Conservation (phyloP, 2,113 vertebrate genomes). For the Arenaria interpres region DNA sequence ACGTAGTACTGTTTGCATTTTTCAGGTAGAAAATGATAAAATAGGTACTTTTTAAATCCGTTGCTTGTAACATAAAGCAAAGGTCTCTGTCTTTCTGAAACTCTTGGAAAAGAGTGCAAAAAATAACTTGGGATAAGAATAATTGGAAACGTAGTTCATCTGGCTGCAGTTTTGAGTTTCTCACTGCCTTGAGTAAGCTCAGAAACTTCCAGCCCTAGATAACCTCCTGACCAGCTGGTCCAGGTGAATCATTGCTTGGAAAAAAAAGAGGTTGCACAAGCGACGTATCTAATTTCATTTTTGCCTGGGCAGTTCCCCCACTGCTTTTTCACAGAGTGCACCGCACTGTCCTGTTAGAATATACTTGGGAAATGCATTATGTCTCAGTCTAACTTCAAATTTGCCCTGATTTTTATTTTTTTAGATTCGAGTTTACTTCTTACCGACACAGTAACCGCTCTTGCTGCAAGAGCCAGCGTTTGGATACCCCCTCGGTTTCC, state of each 20-base stretch:
- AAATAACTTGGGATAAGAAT: not conserved
- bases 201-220: not conserved
- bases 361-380: not conserved
- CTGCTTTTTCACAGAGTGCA: not conserved
- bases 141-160: not conserved
- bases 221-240: not conserved
- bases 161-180: not conserved
- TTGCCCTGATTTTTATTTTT: not conserved
- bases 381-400: not conserved
- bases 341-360: not conserved
- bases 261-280: not conserved
- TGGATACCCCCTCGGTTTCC: not conserved
- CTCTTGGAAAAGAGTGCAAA: not conserved
- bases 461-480: not conserved
- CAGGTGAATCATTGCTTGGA: constrained; percentile 25
- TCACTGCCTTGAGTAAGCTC: constrained; percentile 7
- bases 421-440: not conserved
- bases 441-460: fast-evolving
- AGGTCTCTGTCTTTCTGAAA: not conserved
- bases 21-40: not conserved
- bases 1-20: not conserved
- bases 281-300: not conserved
- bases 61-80: not conserved
- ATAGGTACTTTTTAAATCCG: fast-evolving
- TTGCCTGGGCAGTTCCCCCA: not conserved